These are phyloP conservation scores for Lasioglossum pauxillum DNA, from an alignment of 2,888 invertebrate species.

Conservation along the genomic window DNA sequence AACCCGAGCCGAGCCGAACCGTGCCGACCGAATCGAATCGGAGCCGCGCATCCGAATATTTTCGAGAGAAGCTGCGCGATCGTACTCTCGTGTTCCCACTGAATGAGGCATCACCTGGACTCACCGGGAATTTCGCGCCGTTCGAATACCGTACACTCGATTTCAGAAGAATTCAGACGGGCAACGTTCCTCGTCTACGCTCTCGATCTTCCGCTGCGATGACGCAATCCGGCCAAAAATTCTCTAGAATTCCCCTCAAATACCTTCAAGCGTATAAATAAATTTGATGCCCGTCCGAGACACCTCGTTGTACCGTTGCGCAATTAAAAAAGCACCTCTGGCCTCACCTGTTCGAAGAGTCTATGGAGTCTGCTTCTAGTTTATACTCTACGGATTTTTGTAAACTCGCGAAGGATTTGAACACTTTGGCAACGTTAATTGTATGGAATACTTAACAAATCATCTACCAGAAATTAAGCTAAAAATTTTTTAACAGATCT, in stretches of 20 bases:
- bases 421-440: no score
- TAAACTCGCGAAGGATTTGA: not conserved
- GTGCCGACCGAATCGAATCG: conserved; percentile 32
- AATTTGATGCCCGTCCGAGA: not conserved
- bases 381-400: no score
- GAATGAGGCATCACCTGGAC: not conserved
- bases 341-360: not conserved
- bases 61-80: not conserved
- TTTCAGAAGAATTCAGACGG: not conserved
- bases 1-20: conserved; percentile 26
- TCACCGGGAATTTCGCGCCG: not conserved
- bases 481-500: no score
- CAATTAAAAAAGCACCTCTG: not conserved
- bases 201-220: not conserved
- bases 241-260: not conserved
- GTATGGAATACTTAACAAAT: not conserved
- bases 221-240: not conserved
- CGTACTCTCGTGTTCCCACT: not conserved
- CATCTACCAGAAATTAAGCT: not conserved
- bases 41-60: conserved; percentile 54
- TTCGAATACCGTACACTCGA: not conserved
- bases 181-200: not conserved
- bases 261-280: not conserved
- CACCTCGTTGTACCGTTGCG: not conserved
- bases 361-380: no score